A percentile compares a stretch with the other conserved stretches of the same genome.
Evolutionary conservation across 2,888 invertebrate species (phyloP).

Genomic region (Leuctra nigra): DNA sequence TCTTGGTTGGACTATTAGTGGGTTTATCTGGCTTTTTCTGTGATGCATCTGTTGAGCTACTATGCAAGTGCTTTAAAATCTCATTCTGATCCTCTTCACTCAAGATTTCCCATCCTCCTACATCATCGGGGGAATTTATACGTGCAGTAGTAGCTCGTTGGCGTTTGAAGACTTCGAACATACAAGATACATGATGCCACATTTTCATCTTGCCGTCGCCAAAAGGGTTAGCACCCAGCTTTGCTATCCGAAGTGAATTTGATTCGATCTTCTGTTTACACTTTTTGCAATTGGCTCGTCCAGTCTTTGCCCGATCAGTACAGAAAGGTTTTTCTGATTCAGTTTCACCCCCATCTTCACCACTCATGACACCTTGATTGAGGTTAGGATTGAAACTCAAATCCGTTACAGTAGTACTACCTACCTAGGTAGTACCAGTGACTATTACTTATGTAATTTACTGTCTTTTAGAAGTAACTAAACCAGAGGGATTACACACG

Average conservation of each 20-base stretch:
- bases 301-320: constrained; percentile 73
- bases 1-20: constrained; percentile 31
- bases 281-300: constrained; percentile 76
- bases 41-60: constrained; percentile 42
- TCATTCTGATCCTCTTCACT: constrained; percentile 58
- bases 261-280: constrained; percentile 73
- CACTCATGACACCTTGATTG: too few relatives aligned
- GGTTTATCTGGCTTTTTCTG: background rate
- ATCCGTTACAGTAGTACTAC: too few relatives aligned
- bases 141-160: constrained; percentile 76
- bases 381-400: too few relatives aligned
- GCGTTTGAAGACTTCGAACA: constrained; percentile 70
- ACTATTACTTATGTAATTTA: too few relatives aligned
- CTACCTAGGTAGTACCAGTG: too few relatives aligned
- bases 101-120: constrained; percentile 68
- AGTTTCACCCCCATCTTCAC: background rate
- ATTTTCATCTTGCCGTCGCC: constrained; percentile 68
- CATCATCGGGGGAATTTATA: constrained; percentile 66
- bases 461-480: too few relatives aligned
- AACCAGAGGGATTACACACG: too few relatives aligned
- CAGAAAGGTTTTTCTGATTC: constrained; percentile 50
- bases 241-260: constrained; percentile 68
- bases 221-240: constrained; percentile 71
- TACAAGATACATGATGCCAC: constrained; percentile 74
- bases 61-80: constrained; percentile 41